Percentiles rank a stretch among this genome's conserved stretches.
Conservation (phyloP, 2,888 invertebrate species). For the Sympetrum striolatum region DNA sequence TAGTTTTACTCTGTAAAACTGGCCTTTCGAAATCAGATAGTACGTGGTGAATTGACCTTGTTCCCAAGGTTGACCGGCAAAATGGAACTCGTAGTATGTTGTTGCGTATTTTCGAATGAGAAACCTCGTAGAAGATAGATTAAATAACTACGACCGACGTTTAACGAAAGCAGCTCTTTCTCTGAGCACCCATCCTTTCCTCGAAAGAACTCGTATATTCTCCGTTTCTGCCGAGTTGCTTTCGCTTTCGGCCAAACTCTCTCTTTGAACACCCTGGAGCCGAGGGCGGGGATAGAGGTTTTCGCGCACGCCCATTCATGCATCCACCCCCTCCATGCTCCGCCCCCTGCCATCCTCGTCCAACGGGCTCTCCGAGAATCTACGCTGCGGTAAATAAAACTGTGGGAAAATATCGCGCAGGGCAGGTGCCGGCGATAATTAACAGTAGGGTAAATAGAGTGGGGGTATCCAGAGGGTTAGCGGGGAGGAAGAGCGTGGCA, state of each 20-base stretch:
- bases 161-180: no score
- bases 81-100: no score
- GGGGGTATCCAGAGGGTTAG: not conserved
- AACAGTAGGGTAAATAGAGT: slow-evolving; percentile 44
- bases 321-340: slow-evolving; percentile 1
- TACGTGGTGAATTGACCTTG: no score
- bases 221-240: no score
- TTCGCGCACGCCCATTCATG: slow-evolving; percentile 3
- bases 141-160: no score
- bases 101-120: no score
- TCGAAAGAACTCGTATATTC: no score
- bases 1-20: no score
- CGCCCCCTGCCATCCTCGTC: not conserved
- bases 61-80: no score
- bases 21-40: no score
- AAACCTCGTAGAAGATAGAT: no score
- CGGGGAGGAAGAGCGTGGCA: not conserved
- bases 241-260: not conserved
- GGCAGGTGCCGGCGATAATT: slow-evolving; percentile 47
- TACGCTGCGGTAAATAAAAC: slow-evolving; percentile 41
- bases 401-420: slow-evolving; percentile 45
- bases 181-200: no score
- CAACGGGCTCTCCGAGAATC: not conserved
- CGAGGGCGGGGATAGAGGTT: not conserved
- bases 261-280: not conserved